These are phyloP conservation scores for Drosophila miranda DNA, from an alignment of 1,140 invertebrate genomes.

Conservation along the genomic window DNA sequence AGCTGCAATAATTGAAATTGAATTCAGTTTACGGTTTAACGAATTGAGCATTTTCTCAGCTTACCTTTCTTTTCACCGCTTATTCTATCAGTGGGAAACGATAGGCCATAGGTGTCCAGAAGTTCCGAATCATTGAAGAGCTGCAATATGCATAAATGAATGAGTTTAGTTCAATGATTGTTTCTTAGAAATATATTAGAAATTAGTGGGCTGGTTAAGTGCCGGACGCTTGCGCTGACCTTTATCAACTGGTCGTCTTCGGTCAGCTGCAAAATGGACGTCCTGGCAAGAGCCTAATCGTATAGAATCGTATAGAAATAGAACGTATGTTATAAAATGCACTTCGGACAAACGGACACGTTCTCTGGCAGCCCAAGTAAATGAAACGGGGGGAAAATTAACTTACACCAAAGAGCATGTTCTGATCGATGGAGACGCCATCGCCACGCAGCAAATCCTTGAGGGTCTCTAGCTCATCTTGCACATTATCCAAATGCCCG, in stretches of 20 bases:
- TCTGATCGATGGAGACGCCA: constrained; percentile 88
- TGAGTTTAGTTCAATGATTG: not conserved
- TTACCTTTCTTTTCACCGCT: constrained; percentile 60
- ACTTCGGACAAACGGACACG: constrained; percentile 54
- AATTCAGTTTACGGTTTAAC: not conserved
- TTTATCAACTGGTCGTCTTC: constrained; percentile 69
- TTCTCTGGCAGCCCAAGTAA: not conserved
- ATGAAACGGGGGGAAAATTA: not conserved
- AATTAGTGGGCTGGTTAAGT: constrained; percentile 7
- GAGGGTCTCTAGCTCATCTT: constrained; percentile 89
- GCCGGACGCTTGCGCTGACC: constrained; percentile 52
- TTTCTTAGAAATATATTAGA: not conserved
- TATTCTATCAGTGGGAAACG: constrained; percentile 62
- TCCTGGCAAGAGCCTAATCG: constrained; percentile 53
- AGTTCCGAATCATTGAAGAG: constrained; percentile 78
- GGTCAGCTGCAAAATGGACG: constrained; percentile 61
- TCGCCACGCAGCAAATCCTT: constrained; percentile 87
- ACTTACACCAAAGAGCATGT: constrained; percentile 90
- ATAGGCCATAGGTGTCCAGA: constrained; percentile 74
- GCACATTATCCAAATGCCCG: constrained; percentile 88
- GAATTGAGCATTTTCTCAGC: not conserved
- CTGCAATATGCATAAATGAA: constrained; percentile 35
- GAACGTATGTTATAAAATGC: constrained; percentile 33
- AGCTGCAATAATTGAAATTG: constrained; percentile 17
- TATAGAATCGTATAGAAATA: constrained; percentile 28